Conservation (phyloP, 2,113 vertebrate species). For the Calidris pugnax region DNA sequence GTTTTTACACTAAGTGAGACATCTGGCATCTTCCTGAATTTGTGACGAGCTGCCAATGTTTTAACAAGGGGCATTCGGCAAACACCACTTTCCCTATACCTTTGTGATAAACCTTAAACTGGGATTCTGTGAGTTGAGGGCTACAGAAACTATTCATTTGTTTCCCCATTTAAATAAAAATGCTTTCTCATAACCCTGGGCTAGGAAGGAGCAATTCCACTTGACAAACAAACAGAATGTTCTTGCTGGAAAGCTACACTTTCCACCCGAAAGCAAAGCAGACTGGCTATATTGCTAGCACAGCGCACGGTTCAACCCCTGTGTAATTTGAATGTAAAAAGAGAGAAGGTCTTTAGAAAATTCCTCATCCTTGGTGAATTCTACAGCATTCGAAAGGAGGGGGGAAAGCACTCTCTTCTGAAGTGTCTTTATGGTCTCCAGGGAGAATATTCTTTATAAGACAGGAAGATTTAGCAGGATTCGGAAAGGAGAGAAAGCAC, state of each 20-base stretch:
- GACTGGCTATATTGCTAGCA: neutral
- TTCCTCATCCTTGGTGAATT: constrained; percentile 10
- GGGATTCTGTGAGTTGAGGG: neutral
- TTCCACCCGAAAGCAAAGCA: neutral
- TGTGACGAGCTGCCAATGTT: constrained; percentile 17
- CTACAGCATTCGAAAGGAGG: neutral
- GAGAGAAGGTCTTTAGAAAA: constrained; percentile 5
- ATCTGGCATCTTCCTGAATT: constrained; percentile 46
- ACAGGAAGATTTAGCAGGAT: constrained; percentile 5
- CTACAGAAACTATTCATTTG: constrained; percentile 6
- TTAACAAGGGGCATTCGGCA: neutral
- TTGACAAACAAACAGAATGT: constrained; percentile 27
- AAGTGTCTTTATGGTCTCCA: constrained; percentile 11
- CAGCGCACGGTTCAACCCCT: neutral
- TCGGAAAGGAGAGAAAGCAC: neutral
- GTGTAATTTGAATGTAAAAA: neutral
- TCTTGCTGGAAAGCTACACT: neutral
- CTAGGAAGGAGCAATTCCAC: constrained; percentile 22
- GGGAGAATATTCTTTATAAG: constrained; percentile 18
- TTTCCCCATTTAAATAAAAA: constrained; percentile 8
- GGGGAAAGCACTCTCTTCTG: neutral
- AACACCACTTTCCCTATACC: neutral
- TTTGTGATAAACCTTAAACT: constrained; percentile 10
- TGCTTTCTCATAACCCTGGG: neutral
- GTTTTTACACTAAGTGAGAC: neutral